Percentiles rank a stretch among this genome's conserved stretches.
Evolutionary conservation across 2,113 vertebrate species (phyloP).

Genomic region (Perca flavescens): DNA sequence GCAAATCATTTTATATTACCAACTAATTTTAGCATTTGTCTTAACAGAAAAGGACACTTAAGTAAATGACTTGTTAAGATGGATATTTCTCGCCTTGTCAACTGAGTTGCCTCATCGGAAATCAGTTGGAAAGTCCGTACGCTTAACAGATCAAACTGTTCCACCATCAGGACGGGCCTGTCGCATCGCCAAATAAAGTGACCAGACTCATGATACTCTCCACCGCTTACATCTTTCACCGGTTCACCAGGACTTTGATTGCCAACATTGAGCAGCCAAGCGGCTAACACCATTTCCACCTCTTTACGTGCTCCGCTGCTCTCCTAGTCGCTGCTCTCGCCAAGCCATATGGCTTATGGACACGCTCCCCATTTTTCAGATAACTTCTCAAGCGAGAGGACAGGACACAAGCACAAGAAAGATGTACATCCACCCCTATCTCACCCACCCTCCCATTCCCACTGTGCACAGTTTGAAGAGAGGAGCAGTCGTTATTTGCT

Average conservation of each 20-base stretch:
- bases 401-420: constrained; percentile 61
- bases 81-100: constrained; percentile 11
- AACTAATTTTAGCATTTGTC: constrained; percentile 1
- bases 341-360: constrained; percentile 83
- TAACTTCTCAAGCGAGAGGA: constrained; percentile 86
- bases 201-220: constrained; percentile 60
- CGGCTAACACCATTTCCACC: constrained; percentile 80
- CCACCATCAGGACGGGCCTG: constrained; percentile 56
- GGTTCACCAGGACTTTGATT: constrained; percentile 75
- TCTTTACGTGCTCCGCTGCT: constrained; percentile 80
- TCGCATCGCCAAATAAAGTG: constrained; percentile 63
- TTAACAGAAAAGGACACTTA: not conserved
- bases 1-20: not conserved
- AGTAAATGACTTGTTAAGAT: constrained; percentile 17
- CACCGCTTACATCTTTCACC: constrained; percentile 64
- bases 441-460: not conserved
- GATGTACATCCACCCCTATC: constrained; percentile 35
- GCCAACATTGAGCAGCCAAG: constrained; percentile 78
- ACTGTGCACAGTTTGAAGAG: constrained; percentile 5
- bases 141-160: constrained; percentile 52
- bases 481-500: constrained; percentile 16
- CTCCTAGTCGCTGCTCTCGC: constrained; percentile 53
- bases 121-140: constrained; percentile 20
- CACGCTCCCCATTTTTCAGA: constrained; percentile 84
- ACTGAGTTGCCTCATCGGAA: constrained; percentile 14